A percentile compares a stretch with the other conserved stretches of the same genome.
phyloP scores from a whole-genome alignment of 2,113 vertebrate species.

The Festucalex cinctus region DNA sequence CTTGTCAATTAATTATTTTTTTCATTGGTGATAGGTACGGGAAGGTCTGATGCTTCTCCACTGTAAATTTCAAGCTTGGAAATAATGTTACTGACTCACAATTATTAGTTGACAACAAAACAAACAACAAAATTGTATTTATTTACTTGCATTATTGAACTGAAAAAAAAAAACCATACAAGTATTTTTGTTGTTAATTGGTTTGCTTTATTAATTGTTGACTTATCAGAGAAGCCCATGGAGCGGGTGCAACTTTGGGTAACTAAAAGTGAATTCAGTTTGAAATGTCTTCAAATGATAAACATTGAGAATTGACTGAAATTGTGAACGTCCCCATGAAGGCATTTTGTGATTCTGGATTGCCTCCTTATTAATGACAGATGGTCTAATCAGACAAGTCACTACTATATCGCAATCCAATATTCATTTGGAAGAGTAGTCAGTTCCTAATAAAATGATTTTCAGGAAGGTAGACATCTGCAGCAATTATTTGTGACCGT shows the following conservation, averaged over 20 bases:
- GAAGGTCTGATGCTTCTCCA: no score
- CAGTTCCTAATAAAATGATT: slow-evolving; percentile 1
- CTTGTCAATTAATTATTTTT: no score
- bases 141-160: background rate
- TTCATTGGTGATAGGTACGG: no score
- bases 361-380: background rate
- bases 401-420: background rate
- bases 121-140: no score
- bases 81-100: no score
- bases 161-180: background rate
- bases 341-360: no score
- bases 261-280: background rate
- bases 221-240: background rate
- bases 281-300: background rate
- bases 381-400: background rate
- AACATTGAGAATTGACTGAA: background rate
- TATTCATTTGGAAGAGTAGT: background rate
- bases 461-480: background rate
- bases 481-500: background rate
- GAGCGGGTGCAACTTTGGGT: no score
- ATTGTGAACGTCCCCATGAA: background rate
- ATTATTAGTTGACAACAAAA: no score
- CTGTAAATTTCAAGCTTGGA: no score
- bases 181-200: no score
- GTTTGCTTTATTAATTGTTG: background rate